Percentiles rank a stretch among this genome's conserved stretches.
These are phyloP conservation scores for Ormyrus labotus DNA, from an alignment of 2,888 invertebrate genomes.

Conservation along the genomic window DNA sequence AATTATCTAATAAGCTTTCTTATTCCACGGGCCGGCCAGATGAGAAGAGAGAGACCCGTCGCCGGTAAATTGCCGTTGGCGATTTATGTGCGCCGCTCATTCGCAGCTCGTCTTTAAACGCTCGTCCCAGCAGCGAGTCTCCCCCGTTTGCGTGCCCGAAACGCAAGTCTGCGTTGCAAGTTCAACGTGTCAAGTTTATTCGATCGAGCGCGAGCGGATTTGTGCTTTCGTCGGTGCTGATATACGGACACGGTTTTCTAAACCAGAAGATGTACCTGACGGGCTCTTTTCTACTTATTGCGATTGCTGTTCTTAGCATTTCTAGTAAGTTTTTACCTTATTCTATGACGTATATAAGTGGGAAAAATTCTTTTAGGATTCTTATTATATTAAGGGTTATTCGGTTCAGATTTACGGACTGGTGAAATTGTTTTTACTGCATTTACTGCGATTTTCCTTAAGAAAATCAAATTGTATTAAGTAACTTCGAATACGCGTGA, in stretches of 20 bases:
- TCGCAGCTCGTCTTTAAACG: conserved; percentile 7
- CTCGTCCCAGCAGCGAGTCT: conserved; percentile 35
- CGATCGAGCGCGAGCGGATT: conserved; percentile 23
- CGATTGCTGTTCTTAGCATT: conserved; percentile 4
- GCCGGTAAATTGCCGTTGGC: conserved; percentile 40
- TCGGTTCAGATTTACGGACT: too few relatives aligned
- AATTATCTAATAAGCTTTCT: conserved; percentile 57
- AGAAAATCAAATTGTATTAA: too few relatives aligned
- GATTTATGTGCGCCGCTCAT: conserved; percentile 10
- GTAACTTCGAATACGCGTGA: too few relatives aligned
- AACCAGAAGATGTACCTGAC: conserved; percentile 16
- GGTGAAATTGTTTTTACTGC: too few relatives aligned
- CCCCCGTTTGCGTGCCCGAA: background rate
- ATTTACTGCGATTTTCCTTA: too few relatives aligned
- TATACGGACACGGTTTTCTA: background rate
- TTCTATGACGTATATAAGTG: too few relatives aligned
- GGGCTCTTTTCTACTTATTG: background rate
- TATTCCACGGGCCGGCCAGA: conserved; percentile 11
- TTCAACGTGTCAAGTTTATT: conserved; percentile 56
- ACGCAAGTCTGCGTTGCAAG: conserved; percentile 37
- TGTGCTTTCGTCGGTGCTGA: background rate
- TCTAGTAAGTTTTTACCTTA: conserved; percentile 24
- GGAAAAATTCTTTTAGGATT: too few relatives aligned
- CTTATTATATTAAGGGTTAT: too few relatives aligned
- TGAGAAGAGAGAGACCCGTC: conserved; percentile 6